Evolutionary conservation across 30 jellyfish, hydroid and myxozoan genomes (phyloP), one percentile per base, ranked within the genome.

Genomic region (Aurelia aurita): DNA sequence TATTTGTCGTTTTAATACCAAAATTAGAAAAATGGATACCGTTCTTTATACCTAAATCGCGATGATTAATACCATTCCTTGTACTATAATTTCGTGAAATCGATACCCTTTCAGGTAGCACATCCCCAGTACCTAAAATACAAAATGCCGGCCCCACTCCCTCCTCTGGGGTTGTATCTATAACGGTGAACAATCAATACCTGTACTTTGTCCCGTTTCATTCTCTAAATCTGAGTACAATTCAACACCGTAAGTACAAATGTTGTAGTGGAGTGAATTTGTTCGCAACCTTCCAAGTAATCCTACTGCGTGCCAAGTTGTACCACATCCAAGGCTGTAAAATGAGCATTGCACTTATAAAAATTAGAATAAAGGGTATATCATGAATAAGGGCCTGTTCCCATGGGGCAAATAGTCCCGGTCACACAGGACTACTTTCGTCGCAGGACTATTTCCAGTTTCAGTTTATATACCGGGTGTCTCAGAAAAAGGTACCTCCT

Each of bases 271-370:
- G 3, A 63, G 21, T 9, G 59, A 7, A 43, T 74, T 71, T n/a
- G 59, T 32, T 2, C 91, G 80, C 28, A 65, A 7, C 58, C 64
- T n/a, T n/a, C 96, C 94, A 54, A 90, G 61, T 66, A 93, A 66
- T 0, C 98, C 98, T 53, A 93, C 98, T 8, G 97, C 84, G 51
- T 93, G 98, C 98, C 98, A 93, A 11, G 98, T 60, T 29, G 98
- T 93, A 21, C 98, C 98, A 77, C 97, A 87, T 11, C 98, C 98
- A 73, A 80, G 89, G 25, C 98, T 93, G 65, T 16, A 19, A 61
- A 70, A 31, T 3, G 28, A 57, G 63, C 25, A 14, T 25, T 75
- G 72, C 45, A 23, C 20, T 45, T 19, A 69, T 32, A 29, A 65
- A 7, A 2, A 19, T 4, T 1, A 21, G 4, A 65, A 21, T 12